Percentiles rank a stretch among this genome's conserved stretches.
phyloP scores from a whole-genome alignment of 2,888 invertebrate species.

The Drosophila tanythrix region DNA sequence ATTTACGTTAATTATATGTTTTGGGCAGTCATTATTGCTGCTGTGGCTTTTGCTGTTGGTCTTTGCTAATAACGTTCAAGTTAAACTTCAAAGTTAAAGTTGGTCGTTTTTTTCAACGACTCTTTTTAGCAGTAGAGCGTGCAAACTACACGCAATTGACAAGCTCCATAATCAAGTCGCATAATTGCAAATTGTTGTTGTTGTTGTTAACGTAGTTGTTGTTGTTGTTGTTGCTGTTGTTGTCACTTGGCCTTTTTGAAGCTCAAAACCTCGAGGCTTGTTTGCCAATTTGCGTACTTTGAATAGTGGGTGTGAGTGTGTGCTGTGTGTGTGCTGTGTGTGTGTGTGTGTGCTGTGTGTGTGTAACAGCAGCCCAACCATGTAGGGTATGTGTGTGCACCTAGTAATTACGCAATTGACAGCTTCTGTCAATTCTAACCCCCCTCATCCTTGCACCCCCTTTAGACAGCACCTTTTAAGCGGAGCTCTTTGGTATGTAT shows the following conservation, averaged over 20 bases:
- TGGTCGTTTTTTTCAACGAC: slow-evolving; percentile 15
- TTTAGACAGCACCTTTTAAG: slow-evolving; percentile 1
- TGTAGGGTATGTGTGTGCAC: slow-evolving; percentile 20
- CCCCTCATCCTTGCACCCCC: not conserved
- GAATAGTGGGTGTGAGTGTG: slow-evolving; percentile 36
- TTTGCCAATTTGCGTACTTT: slow-evolving; percentile 76
- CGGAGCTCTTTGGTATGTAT: not conserved
- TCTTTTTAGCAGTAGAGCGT: slow-evolving; percentile 49
- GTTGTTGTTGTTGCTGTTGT: slow-evolving; percentile 1
- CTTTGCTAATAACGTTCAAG: slow-evolving; percentile 37
- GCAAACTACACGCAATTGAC: slow-evolving; percentile 65
- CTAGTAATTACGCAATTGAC: slow-evolving; percentile 74
- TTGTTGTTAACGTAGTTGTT: slow-evolving; percentile 12
- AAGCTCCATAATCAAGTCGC: slow-evolving; percentile 61
- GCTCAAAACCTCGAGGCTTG: slow-evolving; percentile 35
- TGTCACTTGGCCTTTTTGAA: slow-evolving; percentile 20
- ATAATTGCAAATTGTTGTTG: slow-evolving; percentile 68
- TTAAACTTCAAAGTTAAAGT: not conserved
- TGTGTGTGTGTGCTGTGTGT: not conserved
- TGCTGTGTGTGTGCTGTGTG: not conserved
- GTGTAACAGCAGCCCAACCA: slow-evolving; percentile 3
- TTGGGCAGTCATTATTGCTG: slow-evolving; percentile 21
- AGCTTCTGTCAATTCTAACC: slow-evolving; percentile 10
- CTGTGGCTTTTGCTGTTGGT: slow-evolving; percentile 18
- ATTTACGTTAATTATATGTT: slow-evolving; percentile 54